Conservation (phyloP, 1,140 invertebrate species). For the Mercenaria mercenaria region DNA sequence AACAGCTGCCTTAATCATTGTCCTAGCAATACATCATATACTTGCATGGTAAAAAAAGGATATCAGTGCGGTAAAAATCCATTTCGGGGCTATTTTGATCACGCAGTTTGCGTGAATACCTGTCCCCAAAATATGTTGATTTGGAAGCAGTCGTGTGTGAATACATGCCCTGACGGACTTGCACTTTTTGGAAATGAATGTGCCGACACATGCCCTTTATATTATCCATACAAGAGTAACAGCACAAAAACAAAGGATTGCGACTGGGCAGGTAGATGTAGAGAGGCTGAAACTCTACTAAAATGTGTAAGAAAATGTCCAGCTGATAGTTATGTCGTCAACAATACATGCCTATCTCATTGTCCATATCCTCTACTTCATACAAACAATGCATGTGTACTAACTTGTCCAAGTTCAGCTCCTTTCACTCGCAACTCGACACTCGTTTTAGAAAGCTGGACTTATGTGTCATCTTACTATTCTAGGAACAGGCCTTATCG, state of each 20-base stretch:
- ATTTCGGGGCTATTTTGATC: background rate
- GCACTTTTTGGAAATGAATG: background rate
- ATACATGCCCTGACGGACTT: background rate
- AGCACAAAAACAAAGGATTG: background rate
- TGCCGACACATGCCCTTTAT: background rate
- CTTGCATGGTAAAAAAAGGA: background rate
- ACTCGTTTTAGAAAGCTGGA: background rate
- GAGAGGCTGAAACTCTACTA: no score
- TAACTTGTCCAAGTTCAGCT: background rate
- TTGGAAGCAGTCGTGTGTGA: background rate
- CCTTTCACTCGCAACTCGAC: background rate
- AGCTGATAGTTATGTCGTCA: background rate
- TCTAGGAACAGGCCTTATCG: no score
- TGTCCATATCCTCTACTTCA: background rate
- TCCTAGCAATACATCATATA: background rate
- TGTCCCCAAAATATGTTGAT: background rate
- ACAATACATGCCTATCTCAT: background rate
- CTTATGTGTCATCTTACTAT: background rate
- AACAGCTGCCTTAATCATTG: background rate
- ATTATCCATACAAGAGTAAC: background rate
- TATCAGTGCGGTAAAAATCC: background rate
- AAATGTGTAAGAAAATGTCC: background rate
- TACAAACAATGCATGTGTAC: background rate
- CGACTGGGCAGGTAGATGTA: background rate
- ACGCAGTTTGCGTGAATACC: background rate